Evolutionary conservation across 2,113 vertebrate species (phyloP).

Genomic region (Larimichthys polyactis): DNA sequence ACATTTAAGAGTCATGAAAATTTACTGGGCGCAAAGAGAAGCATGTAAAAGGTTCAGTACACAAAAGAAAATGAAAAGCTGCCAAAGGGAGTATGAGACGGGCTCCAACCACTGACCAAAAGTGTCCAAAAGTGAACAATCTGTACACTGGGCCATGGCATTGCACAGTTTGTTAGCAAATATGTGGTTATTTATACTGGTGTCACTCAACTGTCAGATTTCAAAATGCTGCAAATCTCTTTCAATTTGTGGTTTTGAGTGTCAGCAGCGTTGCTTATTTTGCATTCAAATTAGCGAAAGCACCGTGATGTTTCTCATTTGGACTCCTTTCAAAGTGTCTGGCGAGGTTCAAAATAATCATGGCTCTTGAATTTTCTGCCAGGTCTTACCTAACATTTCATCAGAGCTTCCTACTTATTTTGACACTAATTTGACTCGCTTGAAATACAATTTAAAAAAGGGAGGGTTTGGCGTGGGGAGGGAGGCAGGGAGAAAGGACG

Average conservation of each 20-base stretch:
- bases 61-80: slow-evolving; percentile 14
- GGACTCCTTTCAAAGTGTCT: slow-evolving; percentile 47
- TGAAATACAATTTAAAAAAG: slow-evolving; percentile 52
- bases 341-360: slow-evolving; percentile 47
- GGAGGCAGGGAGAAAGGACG: background rate
- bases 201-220: slow-evolving; percentile 13
- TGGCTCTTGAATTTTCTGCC: slow-evolving; percentile 33
- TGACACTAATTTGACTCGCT: slow-evolving; percentile 55
- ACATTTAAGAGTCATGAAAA: slow-evolving; percentile 57
- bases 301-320: slow-evolving; percentile 42
- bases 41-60: slow-evolving; percentile 30
- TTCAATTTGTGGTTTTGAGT: slow-evolving; percentile 6
- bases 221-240: slow-evolving; percentile 6
- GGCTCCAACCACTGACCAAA: background rate
- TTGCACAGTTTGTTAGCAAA: slow-evolving; percentile 11
- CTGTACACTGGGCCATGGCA: background rate
- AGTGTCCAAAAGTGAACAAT: background rate
- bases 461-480: slow-evolving; percentile 1
- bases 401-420: slow-evolving; percentile 38
- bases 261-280: slow-evolving; percentile 27
- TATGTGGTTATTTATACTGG: background rate
- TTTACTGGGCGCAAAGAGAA: slow-evolving; percentile 47
- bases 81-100: background rate
- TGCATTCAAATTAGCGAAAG: slow-evolving; percentile 37
- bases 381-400: slow-evolving; percentile 57